Evolutionary conservation across 2,888 invertebrate species (phyloP).

Genomic region (Diachrysia chrysitis): DNA sequence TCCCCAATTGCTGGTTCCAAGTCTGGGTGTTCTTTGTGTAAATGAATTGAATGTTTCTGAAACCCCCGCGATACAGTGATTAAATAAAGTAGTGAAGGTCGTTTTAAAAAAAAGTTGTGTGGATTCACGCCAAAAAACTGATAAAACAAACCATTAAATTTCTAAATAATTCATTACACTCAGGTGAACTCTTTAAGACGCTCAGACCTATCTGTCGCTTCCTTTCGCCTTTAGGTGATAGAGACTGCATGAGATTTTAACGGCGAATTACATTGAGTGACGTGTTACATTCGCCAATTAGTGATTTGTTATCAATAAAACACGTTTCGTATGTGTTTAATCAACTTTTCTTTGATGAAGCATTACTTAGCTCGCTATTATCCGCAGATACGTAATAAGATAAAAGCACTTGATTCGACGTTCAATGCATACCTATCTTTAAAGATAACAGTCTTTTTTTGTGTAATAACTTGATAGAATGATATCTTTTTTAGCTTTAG

Average conservation of each 20-base stretch:
- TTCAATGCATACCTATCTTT: constrained; percentile 3
- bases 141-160: background rate
- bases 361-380: background rate
- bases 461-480: background rate
- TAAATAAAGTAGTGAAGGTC: no score
- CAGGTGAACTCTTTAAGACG: no score
- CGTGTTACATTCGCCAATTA: background rate
- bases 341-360: constrained; percentile 6
- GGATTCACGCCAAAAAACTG: background rate
- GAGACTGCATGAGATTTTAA: no score
- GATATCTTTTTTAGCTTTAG: background rate
- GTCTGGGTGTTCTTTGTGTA: no score
- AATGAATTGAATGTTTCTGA: no score
- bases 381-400: constrained; percentile 23
- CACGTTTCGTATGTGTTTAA: background rate
- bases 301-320: background rate
- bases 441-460: constrained; percentile 17
- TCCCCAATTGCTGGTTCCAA: no score
- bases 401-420: constrained; percentile 24
- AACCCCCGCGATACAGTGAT: no score
- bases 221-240: no score
- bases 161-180: background rate
- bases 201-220: no score
- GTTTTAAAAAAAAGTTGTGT: no score
- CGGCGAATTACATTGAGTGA: background rate